Evolutionary conservation across 2,888 invertebrate species (phyloP).

Genomic region (Notodonta ziczac): DNA sequence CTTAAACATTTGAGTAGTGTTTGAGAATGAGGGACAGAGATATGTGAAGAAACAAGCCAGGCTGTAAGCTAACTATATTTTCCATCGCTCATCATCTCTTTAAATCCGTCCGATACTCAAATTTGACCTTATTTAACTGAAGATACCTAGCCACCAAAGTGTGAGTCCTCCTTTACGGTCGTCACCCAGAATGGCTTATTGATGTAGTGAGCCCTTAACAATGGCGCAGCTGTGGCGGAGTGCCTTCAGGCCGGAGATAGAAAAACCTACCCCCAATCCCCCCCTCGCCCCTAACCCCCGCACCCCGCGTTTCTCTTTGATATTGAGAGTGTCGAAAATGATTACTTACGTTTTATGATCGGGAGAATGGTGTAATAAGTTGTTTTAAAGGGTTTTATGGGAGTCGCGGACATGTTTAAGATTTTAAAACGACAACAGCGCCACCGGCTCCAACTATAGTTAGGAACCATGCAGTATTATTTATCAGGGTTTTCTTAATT

Average conservation of each 20-base stretch:
- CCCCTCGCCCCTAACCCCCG: conserved; percentile 14
- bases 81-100: too few relatives aligned
- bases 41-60: too few relatives aligned
- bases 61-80: too few relatives aligned
- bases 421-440: not conserved
- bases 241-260: conserved; percentile 37
- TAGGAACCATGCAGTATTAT: too few relatives aligned
- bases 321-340: conserved; percentile 33
- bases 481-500: too few relatives aligned
- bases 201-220: conserved; percentile 70
- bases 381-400: conserved; percentile 19
- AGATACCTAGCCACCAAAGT: conserved; percentile 15
- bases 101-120: too few relatives aligned
- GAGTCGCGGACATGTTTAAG: not conserved
- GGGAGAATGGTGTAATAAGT: conserved; percentile 23
- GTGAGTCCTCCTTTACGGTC: conserved; percentile 53
- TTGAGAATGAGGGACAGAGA: too few relatives aligned
- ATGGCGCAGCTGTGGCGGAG: conserved; percentile 61
- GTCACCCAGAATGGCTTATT: conserved; percentile 70
- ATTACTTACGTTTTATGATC: conserved; percentile 38
- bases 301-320: conserved; percentile 39
- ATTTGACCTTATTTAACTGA: too few relatives aligned
- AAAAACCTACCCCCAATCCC: conserved; percentile 39
- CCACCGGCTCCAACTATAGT: too few relatives aligned
- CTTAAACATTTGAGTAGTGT: too few relatives aligned